Conservation (phyloP, 2,888 invertebrate species). For the Conus canariensis region DNA sequence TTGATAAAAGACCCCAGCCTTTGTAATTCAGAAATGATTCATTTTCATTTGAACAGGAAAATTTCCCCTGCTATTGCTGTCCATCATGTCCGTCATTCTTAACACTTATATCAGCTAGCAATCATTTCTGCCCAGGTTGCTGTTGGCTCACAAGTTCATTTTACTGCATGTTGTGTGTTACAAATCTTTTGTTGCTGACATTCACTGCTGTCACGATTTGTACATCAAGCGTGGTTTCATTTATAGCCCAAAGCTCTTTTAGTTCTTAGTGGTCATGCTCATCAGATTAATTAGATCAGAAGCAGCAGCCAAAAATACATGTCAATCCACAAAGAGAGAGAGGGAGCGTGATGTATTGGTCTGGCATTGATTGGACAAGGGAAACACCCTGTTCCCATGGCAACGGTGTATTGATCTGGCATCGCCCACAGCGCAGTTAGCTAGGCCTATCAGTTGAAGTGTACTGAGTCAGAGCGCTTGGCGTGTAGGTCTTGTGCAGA, state of each 20-base stretch:
- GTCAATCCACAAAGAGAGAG: neutral
- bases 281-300: neutral
- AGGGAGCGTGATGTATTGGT: neutral
- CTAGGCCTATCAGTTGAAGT: neutral
- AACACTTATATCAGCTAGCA: too few species aligned
- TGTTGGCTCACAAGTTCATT: too few species aligned
- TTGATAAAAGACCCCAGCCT: too few species aligned
- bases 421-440: neutral
- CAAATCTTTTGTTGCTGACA: too few species aligned
- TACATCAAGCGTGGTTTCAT: neutral
- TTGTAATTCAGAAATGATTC: too few species aligned
- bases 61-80: too few species aligned
- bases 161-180: too few species aligned
- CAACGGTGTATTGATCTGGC: constrained; percentile 7
- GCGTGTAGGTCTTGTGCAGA: neutral
- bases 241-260: neutral
- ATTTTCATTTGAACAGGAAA: too few species aligned
- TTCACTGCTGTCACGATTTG: neutral
- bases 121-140: too few species aligned
- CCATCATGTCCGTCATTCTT: too few species aligned
- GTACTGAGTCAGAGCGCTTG: neutral
- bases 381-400: constrained; percentile 1
- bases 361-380: constrained; percentile 23
- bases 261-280: neutral
- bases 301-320: neutral